Base-by-base conservation (phyloP, 2,797 vertebrate genomes). In the Dromococcyx pavoninus region DNA sequence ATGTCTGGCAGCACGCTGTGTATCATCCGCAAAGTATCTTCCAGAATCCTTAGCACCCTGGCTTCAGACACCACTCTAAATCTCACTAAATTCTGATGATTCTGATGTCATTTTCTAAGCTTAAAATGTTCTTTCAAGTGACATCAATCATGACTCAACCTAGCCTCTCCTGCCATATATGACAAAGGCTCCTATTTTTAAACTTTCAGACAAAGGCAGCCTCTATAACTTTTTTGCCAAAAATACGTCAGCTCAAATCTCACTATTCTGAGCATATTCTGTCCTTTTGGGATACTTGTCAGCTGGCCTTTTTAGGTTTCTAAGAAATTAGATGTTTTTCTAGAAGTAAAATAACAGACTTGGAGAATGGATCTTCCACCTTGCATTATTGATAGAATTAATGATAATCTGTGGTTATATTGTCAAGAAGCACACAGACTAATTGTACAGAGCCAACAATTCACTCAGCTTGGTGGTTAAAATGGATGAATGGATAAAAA, bases 131-230 rank as follows among this genome's bases (percentile, higher is more conserved):
- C 94, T 96, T 96, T 92, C 88, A 85, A 91, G 61, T 96, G 94
- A 91, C 96, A 97, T 97, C 94, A 92, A 93, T 97, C 95, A 95
- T 94, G 91, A 94, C 76, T 93, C 86, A 97, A 80, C 79, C 77
- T 91, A 60, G 93, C 60, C 35, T 93, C 58, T 87, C 89, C 56
- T 91, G 75, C 93, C 66, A 56, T 85, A 53, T 64, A 81, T 93
- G 94, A 97, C 96, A 96, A 94, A 96, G 71, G 76, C 48, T 93
- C 71, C 93, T 96, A 97, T 97, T 97, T 96, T 97, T 93, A 97
- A 96, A 89, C 58, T 81, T 94, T 79, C 61, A 93, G 76, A 96
- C 92, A 89, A 94, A 92, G 67, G 78, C 67, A 94, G 65, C 71
- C 74, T 85, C 66, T 67, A 39, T 58, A 84, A 77, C 53, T 37